phyloP scores from a whole-genome alignment of 2,888 invertebrate species.

The Brachyopa scutellaris region DNA sequence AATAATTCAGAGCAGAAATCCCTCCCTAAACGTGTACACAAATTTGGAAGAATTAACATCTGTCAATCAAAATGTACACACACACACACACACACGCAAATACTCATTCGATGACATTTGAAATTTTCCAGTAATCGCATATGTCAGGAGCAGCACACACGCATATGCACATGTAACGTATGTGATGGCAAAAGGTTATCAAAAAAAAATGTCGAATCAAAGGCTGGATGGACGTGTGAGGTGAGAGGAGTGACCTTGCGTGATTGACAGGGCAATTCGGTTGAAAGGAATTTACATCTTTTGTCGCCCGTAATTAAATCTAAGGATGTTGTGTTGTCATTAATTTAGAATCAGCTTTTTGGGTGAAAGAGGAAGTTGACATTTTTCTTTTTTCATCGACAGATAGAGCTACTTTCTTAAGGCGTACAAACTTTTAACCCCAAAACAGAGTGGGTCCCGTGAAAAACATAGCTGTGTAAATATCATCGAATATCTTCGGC shows the following conservation, averaged over 20 bases:
- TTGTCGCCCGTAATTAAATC: slow-evolving; percentile 37
- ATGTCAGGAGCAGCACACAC: slow-evolving; percentile 35
- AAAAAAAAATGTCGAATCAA: slow-evolving; percentile 38
- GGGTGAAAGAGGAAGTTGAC: slow-evolving; percentile 31
- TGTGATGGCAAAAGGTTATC: neutral
- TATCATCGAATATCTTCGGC: too few species aligned
- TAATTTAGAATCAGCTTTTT: slow-evolving; percentile 5
- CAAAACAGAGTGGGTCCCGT: too few species aligned
- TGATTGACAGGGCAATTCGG: slow-evolving; percentile 57
- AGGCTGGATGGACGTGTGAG: slow-evolving; percentile 41
- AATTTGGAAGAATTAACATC: slow-evolving; percentile 63
- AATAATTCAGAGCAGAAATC: slow-evolving; percentile 47
- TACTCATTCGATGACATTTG: slow-evolving; percentile 29
- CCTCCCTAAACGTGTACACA: slow-evolving; percentile 32
- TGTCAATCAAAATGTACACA: slow-evolving; percentile 58
- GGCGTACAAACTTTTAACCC: too few species aligned
- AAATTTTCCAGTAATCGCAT: slow-evolving; percentile 58
- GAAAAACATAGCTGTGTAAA: too few species aligned
- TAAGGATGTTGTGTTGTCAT: neutral
- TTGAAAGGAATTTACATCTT: slow-evolving; percentile 53
- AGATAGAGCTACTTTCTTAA: too few species aligned
- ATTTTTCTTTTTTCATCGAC: too few species aligned
- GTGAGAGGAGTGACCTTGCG: slow-evolving; percentile 61
- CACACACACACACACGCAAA: slow-evolving; percentile 10
- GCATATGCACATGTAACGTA: slow-evolving; percentile 7